A percentile compares a stretch with the other conserved stretches of the same genome.
These are phyloP conservation scores for Megaceryle maxima DNA, from an alignment of 2,113 vertebrate species.

Conservation along the genomic window DNA sequence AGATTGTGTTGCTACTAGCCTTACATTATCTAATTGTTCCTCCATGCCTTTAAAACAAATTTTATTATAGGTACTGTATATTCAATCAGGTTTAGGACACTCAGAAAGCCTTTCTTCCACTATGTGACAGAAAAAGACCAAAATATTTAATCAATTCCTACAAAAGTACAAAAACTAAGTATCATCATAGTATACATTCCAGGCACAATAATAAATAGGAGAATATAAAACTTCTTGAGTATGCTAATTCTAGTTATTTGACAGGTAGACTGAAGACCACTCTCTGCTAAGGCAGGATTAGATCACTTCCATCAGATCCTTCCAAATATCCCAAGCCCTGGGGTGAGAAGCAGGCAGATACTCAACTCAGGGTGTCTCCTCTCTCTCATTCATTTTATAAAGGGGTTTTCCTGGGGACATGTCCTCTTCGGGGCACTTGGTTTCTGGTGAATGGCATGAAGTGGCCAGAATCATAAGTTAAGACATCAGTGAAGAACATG, in stretches of 20 bases:
- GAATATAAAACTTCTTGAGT: neutral
- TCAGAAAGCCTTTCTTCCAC: conserved; percentile 19
- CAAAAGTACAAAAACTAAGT: neutral
- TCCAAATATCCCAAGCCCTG: neutral
- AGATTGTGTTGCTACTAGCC: neutral
- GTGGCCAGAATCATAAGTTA: neutral
- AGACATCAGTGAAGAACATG: neutral
- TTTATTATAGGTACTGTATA: neutral
- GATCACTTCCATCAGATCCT: neutral
- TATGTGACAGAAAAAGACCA: conserved; percentile 9
- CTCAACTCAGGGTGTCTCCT: neutral
- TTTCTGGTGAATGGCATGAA: neutral
- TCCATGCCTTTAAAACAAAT: neutral
- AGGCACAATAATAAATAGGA: conserved; percentile 31
- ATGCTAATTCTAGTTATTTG: neutral
- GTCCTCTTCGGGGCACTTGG: neutral
- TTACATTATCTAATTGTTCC: neutral
- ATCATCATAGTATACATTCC: neutral
- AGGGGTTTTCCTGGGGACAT: neutral
- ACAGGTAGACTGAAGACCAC: neutral
- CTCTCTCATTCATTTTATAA: neutral
- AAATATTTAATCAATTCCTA: conserved; percentile 45
- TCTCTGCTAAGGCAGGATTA: neutral
- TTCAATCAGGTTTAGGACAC: conserved; percentile 19
- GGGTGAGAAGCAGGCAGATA: neutral